Conservation (phyloP, 2,113 vertebrate species). For the Micromys minutus region DNA sequence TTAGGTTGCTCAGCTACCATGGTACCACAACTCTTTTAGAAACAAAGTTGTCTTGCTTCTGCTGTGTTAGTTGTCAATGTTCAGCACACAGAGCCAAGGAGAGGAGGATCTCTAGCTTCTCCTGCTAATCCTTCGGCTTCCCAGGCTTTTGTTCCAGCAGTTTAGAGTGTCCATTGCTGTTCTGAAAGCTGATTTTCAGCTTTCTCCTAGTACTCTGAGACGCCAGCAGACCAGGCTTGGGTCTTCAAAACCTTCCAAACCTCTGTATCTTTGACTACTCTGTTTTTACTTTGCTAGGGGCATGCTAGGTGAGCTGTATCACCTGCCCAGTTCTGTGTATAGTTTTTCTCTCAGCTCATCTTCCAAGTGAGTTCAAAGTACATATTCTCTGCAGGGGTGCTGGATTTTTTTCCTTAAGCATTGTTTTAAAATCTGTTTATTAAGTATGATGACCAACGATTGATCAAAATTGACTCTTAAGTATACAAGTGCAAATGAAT, state of each 20-base stretch:
- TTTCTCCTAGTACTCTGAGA: neutral
- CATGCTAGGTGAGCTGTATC: neutral
- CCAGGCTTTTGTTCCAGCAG: neutral
- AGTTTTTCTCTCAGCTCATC: neutral
- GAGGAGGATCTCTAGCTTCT: neutral
- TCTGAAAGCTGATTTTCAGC: neutral
- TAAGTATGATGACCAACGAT: neutral
- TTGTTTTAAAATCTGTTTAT: neutral
- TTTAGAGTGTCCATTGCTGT: neutral
- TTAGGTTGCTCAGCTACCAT: neutral
- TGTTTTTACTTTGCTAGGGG: neutral
- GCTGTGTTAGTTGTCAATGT: neutral
- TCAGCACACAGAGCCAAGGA: too few species aligned
- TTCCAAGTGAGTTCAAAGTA: neutral
- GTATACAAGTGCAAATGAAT: neutral
- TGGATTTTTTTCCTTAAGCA: neutral
- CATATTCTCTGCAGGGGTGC: neutral
- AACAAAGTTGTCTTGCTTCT: neutral
- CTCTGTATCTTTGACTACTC: neutral
- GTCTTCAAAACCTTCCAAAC: too few species aligned
- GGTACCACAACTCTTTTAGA: neutral
- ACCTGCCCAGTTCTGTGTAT: neutral
- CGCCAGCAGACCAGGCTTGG: neutral
- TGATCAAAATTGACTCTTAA: conserved; percentile 10
- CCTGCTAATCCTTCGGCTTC: neutral